Evolutionary conservation across 2,888 invertebrate species (phyloP), one percentile per base, ranked within the genome.

Genomic region (Diarsia rubi): DNA sequence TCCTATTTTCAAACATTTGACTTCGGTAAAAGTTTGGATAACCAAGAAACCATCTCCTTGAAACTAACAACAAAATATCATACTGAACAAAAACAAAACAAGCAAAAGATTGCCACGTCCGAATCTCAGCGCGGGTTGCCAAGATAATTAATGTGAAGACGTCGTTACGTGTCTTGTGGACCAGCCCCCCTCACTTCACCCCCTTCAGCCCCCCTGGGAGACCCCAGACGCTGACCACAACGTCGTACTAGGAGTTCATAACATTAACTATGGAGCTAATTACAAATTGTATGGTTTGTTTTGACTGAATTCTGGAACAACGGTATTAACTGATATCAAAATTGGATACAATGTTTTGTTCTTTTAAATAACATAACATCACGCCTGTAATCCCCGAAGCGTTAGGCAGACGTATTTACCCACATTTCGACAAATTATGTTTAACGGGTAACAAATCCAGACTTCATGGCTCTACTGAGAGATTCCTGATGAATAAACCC

Each of bases 81-180:
- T 77, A 78, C 69, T 72, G 31, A 52, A 72, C 73, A 47, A 82
- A 73, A 86, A 86, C 84, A 84, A 86, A 83, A 83, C 81, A 82
- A 88, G 79, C 74, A 76, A 83, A 87, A 90, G 87, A 89, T 90
- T 89, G 83, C 74, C 78, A 83, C 86, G 86, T 89, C 83, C 77
- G 87, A 92, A 92, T 92, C 92, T 86, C 88, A 78, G 88, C 85
- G 67, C 54, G 73, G 73, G 44, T 64, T 77, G 73, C 83, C 86
- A 79, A 88, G 89, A 90, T 93, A 92, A 93, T 94, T 93, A 93
- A 94, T 93, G 91, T 90, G 89, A 90, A 90, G 91, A 91, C 88
- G 88, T 90, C 87, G 89, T 91, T 91, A 89, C 88, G 88, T 86
- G 88, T 87, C 87, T 88, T 86, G 88, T 85, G 79, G 80, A 88